Evolutionary conservation across 1,140 invertebrate species (phyloP).

Genomic region (Planococcus citri): DNA sequence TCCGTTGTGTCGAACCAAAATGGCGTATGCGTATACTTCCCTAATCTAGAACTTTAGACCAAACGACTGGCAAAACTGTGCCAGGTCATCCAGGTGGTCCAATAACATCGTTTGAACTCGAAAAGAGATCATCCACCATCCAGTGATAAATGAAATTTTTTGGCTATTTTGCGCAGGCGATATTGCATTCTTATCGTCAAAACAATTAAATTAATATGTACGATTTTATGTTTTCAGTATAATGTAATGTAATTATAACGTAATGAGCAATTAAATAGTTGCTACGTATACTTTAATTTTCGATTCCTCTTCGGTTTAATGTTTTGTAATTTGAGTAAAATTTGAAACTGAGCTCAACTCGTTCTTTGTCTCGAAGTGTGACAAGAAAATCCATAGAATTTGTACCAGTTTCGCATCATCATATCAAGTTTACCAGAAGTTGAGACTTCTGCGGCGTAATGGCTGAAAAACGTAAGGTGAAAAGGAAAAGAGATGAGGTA

Average conservation of each 20-base stretch:
- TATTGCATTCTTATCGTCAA: not conserved
- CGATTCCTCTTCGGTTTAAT: not conserved
- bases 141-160: not conserved
- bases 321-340: not conserved
- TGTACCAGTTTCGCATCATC: not conserved
- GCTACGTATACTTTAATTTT: not conserved
- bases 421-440: not conserved
- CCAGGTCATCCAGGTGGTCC: no score
- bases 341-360: not conserved
- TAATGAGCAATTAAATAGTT: not conserved
- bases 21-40: no score
- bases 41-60: no score
- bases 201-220: not conserved
- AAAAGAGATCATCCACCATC: not conserved
- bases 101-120: no score
- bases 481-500: constrained; percentile 40
- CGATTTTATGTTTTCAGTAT: not conserved
- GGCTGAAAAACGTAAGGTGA: constrained; percentile 58
- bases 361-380: not conserved
- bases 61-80: no score
- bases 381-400: no score
- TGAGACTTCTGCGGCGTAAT: constrained; percentile 33
- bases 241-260: not conserved
- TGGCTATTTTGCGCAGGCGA: not conserved
- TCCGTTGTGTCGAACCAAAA: no score